Conservation (phyloP, 2,888 invertebrate species). For the Podotricha telesiphe region DNA sequence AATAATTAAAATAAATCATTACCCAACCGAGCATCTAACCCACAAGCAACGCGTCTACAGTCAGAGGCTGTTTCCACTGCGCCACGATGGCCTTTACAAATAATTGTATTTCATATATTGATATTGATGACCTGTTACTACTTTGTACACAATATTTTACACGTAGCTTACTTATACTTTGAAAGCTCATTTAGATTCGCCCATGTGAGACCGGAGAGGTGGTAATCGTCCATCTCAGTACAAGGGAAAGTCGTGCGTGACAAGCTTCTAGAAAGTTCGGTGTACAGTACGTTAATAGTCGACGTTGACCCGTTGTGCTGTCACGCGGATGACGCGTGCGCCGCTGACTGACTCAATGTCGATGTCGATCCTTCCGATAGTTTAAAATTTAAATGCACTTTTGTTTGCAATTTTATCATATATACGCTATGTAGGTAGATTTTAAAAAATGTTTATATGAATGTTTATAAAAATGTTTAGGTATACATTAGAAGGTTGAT, state of each 20-base stretch:
- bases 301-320: slow-evolving; percentile 49
- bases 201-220: slow-evolving; percentile 16
- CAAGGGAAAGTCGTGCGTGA: slow-evolving; percentile 50
- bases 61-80: no score
- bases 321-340: slow-evolving; percentile 50
- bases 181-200: slow-evolving; percentile 15
- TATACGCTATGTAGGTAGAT: neutral
- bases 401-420: slow-evolving; percentile 6
- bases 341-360: slow-evolving; percentile 13
- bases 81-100: no score
- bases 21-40: no score
- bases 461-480: no score
- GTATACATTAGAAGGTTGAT: no score
- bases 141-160: neutral
- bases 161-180: neutral
- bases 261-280: slow-evolving; percentile 59
- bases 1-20: no score
- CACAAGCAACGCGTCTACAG: no score
- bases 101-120: no score
- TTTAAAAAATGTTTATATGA: neutral
- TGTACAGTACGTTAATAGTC: slow-evolving; percentile 51
- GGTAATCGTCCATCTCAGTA: slow-evolving; percentile 28
- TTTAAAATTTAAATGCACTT: slow-evolving; percentile 13
- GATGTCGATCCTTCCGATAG: slow-evolving; percentile 18
- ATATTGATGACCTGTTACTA: neutral